Conservation (phyloP, 2,113 vertebrate species). For the Centropus unirufus region DNA sequence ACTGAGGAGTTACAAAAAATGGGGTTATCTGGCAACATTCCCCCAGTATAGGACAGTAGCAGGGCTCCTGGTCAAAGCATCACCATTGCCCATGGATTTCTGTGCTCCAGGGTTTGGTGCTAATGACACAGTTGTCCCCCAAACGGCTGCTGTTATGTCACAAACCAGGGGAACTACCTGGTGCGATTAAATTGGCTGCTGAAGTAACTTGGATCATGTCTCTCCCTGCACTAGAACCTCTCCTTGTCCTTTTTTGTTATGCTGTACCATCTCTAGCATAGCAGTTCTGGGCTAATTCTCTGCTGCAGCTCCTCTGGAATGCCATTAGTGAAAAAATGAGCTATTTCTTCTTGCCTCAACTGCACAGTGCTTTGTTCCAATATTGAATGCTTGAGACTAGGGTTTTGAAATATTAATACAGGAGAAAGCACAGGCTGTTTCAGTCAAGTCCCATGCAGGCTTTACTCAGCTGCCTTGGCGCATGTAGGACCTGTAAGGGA, state of each 20-base stretch:
- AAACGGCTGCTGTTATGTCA: not conserved
- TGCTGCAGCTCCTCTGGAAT: not conserved
- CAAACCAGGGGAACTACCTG: not conserved
- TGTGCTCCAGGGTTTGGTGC: not conserved
- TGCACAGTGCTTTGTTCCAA: not conserved
- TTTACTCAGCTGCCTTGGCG: not conserved
- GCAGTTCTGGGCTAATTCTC: not conserved
- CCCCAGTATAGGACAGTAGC: not conserved
- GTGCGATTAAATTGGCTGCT: not conserved
- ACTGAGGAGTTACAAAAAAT: not conserved
- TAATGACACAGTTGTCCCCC: not conserved
- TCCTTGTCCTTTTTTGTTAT: not conserved
- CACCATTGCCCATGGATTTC: not conserved
- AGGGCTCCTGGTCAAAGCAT: not conserved
- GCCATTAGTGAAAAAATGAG: not conserved
- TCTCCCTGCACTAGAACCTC: not conserved
- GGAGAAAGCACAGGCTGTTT: not conserved
- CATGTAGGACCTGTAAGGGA: not conserved
- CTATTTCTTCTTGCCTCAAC: not conserved
- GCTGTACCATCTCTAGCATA: not conserved
- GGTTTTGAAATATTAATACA: constrained; percentile 6
- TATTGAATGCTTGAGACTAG: not conserved
- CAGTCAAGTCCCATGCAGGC: not conserved
- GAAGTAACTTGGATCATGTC: rapidly evolving
- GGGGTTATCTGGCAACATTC: not conserved